phyloP scores from a whole-genome alignment of 2,797 vertebrate species.

The Ctenopoma kingsleyae region DNA sequence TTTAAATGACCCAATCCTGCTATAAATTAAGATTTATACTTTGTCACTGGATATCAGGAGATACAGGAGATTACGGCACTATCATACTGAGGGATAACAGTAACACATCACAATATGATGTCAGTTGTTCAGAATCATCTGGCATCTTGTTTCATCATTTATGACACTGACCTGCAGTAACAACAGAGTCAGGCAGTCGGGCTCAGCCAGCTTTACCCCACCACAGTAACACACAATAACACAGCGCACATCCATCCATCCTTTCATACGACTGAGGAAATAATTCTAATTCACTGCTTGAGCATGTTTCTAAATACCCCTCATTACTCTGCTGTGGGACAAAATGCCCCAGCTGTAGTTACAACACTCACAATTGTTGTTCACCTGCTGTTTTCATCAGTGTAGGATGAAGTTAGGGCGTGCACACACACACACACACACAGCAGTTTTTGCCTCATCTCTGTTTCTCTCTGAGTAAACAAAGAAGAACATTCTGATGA shows the following conservation, averaged over 20 bases:
- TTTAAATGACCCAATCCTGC: too few species aligned
- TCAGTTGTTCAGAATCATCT: too few species aligned
- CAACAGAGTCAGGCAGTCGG: background rate
- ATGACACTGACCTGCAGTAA: conserved; percentile 10
- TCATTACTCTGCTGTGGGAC: background rate
- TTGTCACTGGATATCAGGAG: too few species aligned
- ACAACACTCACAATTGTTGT: background rate
- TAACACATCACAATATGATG: too few species aligned
- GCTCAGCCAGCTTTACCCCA: background rate
- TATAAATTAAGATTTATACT: too few species aligned
- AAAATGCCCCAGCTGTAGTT: background rate
- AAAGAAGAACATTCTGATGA: conserved; percentile 44
- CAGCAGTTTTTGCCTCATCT: background rate
- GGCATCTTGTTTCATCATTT: background rate
- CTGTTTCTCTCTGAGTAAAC: conserved; percentile 14
- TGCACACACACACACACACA: conserved; percentile 10
- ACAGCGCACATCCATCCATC: background rate
- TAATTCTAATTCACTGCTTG: background rate
- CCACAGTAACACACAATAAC: background rate
- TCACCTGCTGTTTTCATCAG: conserved; percentile 27
- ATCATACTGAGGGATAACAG: too few species aligned
- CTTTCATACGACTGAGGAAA: background rate
- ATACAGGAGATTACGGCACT: too few species aligned
- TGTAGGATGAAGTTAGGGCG: background rate
- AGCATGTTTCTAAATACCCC: background rate